Base-by-base conservation (phyloP, 2,797 vertebrate genomes). In the Urosaurus nigricauda region DNA sequence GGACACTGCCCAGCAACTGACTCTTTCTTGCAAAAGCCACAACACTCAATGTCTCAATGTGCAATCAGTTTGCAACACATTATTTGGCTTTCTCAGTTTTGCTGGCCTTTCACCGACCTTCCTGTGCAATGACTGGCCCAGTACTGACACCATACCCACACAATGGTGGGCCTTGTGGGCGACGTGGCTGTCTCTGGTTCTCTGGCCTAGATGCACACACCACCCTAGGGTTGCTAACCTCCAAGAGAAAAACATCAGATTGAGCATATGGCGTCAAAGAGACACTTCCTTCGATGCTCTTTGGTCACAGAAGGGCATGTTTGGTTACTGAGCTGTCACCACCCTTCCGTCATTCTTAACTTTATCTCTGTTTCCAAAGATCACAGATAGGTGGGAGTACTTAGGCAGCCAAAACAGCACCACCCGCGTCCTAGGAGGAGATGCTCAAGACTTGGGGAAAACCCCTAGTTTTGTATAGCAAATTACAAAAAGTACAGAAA, bases 1-100 rank as follows among this genome's bases (percentile, higher is more conserved):
- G 11, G n/a, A 5, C 32, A 6, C 2, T 32, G 73, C 51, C 47
- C 60, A 65, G 29, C 0, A 56, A 0, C 35, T 14, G 65, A 19
- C 29, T 53, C 16, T 12, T 58, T 1, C 79, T 47, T 88, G 74
- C 2, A 9, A 11, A 14, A 83, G n/a, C 40, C 29, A 26, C 24
- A 53, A 3, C 13, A 70, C 35, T 70, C 26, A 3, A 5, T 29
- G n/a, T 26, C 60, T 74, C 47, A 70, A 85, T 9, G 37, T 21
- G 29, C 56, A 14, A 40, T 16, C 32, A 11, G 40, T n/a, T 80
- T n/a, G 21, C 16, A 14, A 47, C 11, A 12, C 32, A 35, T 7
- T 53, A 70, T 79, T 58, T 17, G 21, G 26, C 26, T 37, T 2
- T 40, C 35, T 84, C 60, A 70, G 65, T 35, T 79, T 88, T 7